Evolutionary conservation across 92 coral and sea anemone species (phyloP), one percentile per base, ranked within the genome.

Genomic region (Phenganax stokvisi): DNA sequence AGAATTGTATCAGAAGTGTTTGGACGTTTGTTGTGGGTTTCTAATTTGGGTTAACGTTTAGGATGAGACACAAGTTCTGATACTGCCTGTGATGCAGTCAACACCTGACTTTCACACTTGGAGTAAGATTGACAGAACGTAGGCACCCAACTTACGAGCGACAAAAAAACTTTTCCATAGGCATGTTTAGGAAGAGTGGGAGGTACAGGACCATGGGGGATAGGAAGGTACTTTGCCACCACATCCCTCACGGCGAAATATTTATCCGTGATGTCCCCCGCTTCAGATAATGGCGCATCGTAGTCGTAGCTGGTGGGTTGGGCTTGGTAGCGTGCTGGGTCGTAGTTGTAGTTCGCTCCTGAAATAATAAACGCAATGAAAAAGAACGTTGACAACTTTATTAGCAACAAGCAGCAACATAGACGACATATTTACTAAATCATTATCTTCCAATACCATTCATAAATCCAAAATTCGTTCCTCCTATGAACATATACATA

Each of bases 401-500:
- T 59, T 13, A 13, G 15, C 65, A 59, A 13, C 25, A 20, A 20
- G 25, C 25, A 20, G 25, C 3, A 59, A 59, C 15, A 13, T 20
- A 3, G 15, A 20, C 15, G 7, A 72, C 29, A 25, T 72, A 72
- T 6, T 54, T 8, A 20, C 74, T 15, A 6, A 51, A 31, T 51
- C 31, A 69, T 12, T 51, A 8, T 60, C 56, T 54, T 30, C 83
- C 80, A 6, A 88, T 92, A 64, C 96, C 92, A 77, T 80, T 91
- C 90, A 87, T 89, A 68, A 87, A 93, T 3, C 96, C 97, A 77
- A 89, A 93, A 81, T 93, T 93, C 44, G 93, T 93, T 0, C 97
- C 97, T 54, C 96, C 97, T 81, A 91, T 92, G 63, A 86, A 93
- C 97, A 93, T 93, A 83, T 93, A 93, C n/a, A 93, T 85, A 66